Conservation (phyloP, 2,797 vertebrate species). For the Lerista edwardsae region DNA sequence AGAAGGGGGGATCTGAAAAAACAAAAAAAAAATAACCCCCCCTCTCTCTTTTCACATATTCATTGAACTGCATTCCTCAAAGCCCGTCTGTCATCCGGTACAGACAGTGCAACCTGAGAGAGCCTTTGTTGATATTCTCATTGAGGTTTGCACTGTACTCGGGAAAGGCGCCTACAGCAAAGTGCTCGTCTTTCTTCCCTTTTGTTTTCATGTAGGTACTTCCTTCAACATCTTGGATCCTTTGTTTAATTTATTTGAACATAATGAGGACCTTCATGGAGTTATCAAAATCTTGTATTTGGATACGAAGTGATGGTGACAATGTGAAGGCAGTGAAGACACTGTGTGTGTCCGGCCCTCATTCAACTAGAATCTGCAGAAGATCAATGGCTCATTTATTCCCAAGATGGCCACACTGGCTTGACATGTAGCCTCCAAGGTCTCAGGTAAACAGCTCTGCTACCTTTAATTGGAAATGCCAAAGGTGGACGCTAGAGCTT, state of each 20-base stretch:
- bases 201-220: conserved; percentile 30
- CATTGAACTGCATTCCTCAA: conserved; percentile 35
- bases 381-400: not conserved
- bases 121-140: conserved; percentile 13
- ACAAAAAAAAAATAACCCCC: not conserved
- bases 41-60: conserved; percentile 6
- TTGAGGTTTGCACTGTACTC: conserved; percentile 15
- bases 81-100: conserved; percentile 20
- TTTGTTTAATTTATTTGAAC: conserved; percentile 51
- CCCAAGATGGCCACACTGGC: not conserved
- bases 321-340: not conserved
- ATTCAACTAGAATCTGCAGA: not conserved
- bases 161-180: conserved; percentile 26
- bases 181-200: not conserved
- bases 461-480: not conserved
- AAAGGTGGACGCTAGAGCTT: not conserved
- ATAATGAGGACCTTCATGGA: conserved; percentile 30
- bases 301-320: conserved; percentile 3
- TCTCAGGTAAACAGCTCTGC: not conserved
- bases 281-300: conserved; percentile 20
- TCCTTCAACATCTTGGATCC: conserved; percentile 18
- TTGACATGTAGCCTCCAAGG: too few relatives aligned
- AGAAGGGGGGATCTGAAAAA: conserved; percentile 21
- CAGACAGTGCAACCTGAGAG: conserved; percentile 15
- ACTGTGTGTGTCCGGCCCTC: not conserved